Evolutionary conservation across 2,113 vertebrate species (phyloP).

Genomic region (Coregonus clupeaformis): DNA sequence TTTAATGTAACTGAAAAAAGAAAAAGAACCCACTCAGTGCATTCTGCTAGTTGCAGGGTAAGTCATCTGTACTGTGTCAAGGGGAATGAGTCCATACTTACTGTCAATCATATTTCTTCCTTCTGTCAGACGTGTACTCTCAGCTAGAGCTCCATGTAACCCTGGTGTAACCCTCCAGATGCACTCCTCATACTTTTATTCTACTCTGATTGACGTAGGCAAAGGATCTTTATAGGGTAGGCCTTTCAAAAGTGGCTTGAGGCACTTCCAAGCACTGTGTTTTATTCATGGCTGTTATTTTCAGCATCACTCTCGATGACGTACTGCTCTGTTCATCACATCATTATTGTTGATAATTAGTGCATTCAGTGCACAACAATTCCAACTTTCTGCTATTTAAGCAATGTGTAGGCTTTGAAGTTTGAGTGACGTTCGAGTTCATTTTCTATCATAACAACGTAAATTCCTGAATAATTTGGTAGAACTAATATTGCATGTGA

Average conservation of each 20-base stretch:
- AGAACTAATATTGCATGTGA: constrained; percentile 59
- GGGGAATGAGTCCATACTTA: constrained; percentile 32
- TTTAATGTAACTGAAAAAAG: constrained; percentile 35
- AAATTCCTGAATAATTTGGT: constrained; percentile 32
- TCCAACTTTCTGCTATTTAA: too few species aligned
- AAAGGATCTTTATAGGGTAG: constrained; percentile 24
- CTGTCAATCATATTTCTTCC: constrained; percentile 39
- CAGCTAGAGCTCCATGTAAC: constrained; percentile 32
- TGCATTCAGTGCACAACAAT: too few species aligned
- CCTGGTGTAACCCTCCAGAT: constrained; percentile 10
- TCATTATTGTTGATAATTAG: not conserved
- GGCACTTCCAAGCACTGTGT: constrained; percentile 2
- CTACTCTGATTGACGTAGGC: constrained; percentile 48
- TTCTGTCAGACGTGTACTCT: constrained; percentile 35
- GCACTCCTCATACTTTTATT: constrained; percentile 34
- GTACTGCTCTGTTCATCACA: not conserved
- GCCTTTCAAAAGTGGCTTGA: constrained; percentile 21
- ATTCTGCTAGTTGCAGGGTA: constrained; percentile 3
- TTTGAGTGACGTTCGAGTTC: constrained; percentile 4
- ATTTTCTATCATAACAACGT: constrained; percentile 27
- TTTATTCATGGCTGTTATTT: not conserved
- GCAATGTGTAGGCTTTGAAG: too few species aligned
- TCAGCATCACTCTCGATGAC: not conserved
- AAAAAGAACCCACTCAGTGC: constrained; percentile 8
- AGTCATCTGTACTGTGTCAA: constrained; percentile 16